Evolutionary conservation across 2,113 vertebrate species (phyloP), one percentile per base, ranked within the genome.

Genomic region (Orthonyx spaldingii): DNA sequence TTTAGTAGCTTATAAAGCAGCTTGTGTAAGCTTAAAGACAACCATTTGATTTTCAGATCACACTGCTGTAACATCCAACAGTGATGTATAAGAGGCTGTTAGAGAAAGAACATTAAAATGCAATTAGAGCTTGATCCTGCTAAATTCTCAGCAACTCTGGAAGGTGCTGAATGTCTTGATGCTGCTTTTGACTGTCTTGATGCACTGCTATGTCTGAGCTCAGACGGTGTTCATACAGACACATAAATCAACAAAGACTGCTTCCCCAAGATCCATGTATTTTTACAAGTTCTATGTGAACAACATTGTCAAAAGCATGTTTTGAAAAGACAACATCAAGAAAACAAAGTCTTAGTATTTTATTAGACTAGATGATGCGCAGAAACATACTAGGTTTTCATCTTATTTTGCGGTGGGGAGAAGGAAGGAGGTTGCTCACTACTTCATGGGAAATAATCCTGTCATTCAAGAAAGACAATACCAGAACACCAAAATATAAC

Each of bases 1-100:
- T 93, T 94, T 84, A 91, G 84, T 76, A 86, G 66, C 71, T 89
- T 83, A 79, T 75, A 93, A 90, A 94, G 53, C 57, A 95, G 84
- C 57, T 90, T 89, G 47, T 49, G 39, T 52, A 59, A 90, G 39
- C 68, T 72, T 75, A 82, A 80, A 53, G 35, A 81, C 2, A 0
- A 91, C 72, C 33, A 78, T 66, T 75, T 77, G 72, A 74, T 89
- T 91, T 91, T 89, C 65, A 87, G 78, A 91, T 89, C 89, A 84
- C 72, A 93, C 32, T 66, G 37, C 59, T 59, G 52, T 42, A 91
- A 93, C 61, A 84, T 89, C 72, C 42, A 80, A 77, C n/a, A 91
- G 81, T 87, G 77, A 81, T 84, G 47, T 81, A 27, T 39, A 75
- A 80, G 37, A 75, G 33, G 66, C 65, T 55, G 55, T 61, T 90